Percentiles rank a stretch among this genome's conserved stretches.
Evolutionary conservation across 2,888 invertebrate genomes (phyloP).

Genomic region (Clanis bilineata): DNA sequence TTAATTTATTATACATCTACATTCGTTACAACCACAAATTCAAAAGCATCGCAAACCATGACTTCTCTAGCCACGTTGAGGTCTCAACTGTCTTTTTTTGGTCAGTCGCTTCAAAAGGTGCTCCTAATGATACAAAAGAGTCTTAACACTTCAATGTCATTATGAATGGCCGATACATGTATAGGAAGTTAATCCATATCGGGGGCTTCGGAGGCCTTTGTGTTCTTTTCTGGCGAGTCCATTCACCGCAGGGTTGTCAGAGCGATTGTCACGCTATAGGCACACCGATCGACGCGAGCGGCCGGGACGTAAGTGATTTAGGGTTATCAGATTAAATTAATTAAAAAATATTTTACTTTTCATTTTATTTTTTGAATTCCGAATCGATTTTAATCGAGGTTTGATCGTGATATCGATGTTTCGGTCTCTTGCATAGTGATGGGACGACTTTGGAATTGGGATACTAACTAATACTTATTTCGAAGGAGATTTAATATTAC

Average conservation of each 20-base stretch:
- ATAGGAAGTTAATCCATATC: conserved; percentile 14
- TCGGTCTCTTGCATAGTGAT: no score
- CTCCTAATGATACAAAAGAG: conserved; percentile 9
- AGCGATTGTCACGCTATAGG: conserved; percentile 15
- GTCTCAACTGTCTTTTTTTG: no score
- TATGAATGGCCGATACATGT: conserved; percentile 8
- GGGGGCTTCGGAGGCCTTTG: background rate
- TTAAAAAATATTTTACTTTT: background rate
- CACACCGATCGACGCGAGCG: conserved; percentile 21
- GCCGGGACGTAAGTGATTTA: conserved; percentile 28
- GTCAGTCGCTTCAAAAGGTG: background rate
- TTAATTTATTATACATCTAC: no score
- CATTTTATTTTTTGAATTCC: background rate
- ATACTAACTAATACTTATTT: no score
- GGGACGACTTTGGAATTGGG: no score
- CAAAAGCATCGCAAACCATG: background rate
- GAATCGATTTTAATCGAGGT: background rate
- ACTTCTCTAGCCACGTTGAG: background rate
- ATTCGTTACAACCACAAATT: background rate
- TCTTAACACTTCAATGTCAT: conserved; percentile 1
- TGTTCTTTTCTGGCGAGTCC: conserved; percentile 6
- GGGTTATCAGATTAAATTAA: conserved; percentile 16
- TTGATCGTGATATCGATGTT: background rate
- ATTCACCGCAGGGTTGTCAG: conserved; percentile 11
- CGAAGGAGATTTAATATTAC: no score